These are phyloP conservation scores for Chiridota heheva DNA, from an alignment of 35 echinoderm and acorn worm genomes.

Conservation along the genomic window DNA sequence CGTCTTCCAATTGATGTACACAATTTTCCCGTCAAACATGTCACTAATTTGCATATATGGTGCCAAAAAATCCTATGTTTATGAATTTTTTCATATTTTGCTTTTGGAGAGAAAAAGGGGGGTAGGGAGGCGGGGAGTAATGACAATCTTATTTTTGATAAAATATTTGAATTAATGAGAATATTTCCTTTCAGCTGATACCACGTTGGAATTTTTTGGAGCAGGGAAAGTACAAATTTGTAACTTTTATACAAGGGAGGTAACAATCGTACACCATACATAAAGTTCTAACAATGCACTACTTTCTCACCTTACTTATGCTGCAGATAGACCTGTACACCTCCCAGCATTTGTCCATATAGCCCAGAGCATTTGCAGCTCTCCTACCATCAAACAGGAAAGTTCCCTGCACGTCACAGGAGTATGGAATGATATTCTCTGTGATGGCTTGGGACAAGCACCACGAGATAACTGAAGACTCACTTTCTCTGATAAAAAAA, in stretches of 20 bases:
- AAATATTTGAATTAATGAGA: not conserved
- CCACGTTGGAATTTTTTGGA: no score
- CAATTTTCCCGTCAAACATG: no score
- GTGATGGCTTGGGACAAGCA: constrained; percentile 81
- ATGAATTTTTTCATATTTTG: no score
- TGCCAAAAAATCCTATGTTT: no score
- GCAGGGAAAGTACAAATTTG: no score
- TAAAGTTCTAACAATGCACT: not conserved
- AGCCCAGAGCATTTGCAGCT: constrained; percentile 82
- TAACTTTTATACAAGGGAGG: no score
- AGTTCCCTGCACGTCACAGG: constrained; percentile 80
- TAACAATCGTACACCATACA: no score
- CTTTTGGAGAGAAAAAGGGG: no score
- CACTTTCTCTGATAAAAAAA: constrained; percentile 25
- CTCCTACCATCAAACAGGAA: constrained; percentile 76
- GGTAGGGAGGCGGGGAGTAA: no score
- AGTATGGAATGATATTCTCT: constrained; percentile 69
- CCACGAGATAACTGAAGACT: constrained; percentile 51
- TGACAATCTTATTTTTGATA: not conserved
- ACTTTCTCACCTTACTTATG: constrained; percentile 55
- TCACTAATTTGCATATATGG: no score
- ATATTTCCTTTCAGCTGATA: not conserved
- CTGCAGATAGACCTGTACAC: constrained; percentile 73
- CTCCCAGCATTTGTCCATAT: constrained; percentile 85
- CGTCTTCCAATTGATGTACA: no score